Evolutionary conservation across 2,888 invertebrate genomes (phyloP).

Genomic region (Dynastes hyllus): DNA sequence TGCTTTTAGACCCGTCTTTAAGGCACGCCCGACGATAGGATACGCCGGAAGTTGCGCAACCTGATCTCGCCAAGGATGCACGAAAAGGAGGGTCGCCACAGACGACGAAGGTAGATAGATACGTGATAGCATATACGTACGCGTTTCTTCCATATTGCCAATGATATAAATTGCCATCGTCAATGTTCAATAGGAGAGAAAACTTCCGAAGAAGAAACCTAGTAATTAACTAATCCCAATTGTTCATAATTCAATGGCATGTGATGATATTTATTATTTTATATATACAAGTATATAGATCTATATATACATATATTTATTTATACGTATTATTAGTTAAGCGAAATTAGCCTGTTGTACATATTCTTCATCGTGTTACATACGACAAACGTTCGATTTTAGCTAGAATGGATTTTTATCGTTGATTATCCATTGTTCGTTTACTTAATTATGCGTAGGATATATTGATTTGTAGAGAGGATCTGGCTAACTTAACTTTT

Average conservation of each 20-base stretch:
- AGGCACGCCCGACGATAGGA: constrained; percentile 49
- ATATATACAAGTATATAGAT: constrained; percentile 49
- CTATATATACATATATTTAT: constrained; percentile 45
- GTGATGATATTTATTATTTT: constrained; percentile 42
- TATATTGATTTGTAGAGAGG: neutral
- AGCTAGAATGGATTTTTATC: constrained; percentile 12
- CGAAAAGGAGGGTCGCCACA: neutral
- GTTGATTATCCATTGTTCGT: neutral
- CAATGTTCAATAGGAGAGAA: constrained; percentile 7
- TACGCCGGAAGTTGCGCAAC: neutral
- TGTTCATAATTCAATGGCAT: constrained; percentile 49
- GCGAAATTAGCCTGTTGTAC: neutral
- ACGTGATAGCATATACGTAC: neutral
- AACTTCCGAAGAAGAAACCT: neutral
- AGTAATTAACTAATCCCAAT: constrained; percentile 41
- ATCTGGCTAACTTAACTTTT: neutral
- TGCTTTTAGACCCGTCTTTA: constrained; percentile 52
- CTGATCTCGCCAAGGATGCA: constrained; percentile 32
- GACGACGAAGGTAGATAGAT: no score
- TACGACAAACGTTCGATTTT: constrained; percentile 19
- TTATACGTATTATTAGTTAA: constrained; percentile 23
- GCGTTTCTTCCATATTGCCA: constrained; percentile 39
- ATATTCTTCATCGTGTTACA: neutral
- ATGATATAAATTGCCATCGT: constrained; percentile 38
- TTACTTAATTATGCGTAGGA: constrained; percentile 17